These are phyloP conservation scores for Hirtodrosophila alboralis DNA, from an alignment of 2,888 invertebrate genomes.

Conservation along the genomic window DNA sequence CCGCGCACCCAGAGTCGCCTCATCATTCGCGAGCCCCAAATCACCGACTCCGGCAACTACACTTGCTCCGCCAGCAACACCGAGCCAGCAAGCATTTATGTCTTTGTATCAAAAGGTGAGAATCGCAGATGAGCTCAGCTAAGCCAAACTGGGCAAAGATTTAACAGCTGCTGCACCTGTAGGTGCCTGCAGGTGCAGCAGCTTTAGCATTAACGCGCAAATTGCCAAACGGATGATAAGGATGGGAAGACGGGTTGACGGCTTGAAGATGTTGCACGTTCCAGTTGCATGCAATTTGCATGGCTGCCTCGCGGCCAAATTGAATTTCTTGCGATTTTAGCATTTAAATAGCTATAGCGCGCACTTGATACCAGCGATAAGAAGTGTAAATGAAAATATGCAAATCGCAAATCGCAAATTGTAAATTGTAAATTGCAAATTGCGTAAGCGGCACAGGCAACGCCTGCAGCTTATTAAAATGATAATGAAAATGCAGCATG, in stretches of 20 bases:
- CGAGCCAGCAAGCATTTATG: slow-evolving; percentile 94
- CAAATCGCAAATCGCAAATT: too few species aligned
- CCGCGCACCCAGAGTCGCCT: slow-evolving; percentile 93
- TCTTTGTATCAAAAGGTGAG: slow-evolving; percentile 95
- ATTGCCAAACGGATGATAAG: slow-evolving; percentile 9
- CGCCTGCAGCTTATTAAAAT: slow-evolving; percentile 71
- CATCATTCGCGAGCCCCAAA: slow-evolving; percentile 92
- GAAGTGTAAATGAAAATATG: slow-evolving; percentile 76
- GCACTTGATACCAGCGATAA: slow-evolving; percentile 54
- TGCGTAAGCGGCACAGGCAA: slow-evolving; percentile 20
- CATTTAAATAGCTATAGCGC: slow-evolving; percentile 67
- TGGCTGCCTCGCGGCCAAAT: slow-evolving; percentile 53
- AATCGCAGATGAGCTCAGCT: slow-evolving; percentile 28
- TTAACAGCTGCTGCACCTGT: slow-evolving; percentile 45
- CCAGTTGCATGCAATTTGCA: slow-evolving; percentile 56
- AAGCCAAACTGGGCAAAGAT: slow-evolving; percentile 9
- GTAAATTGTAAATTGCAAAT: slow-evolving; percentile 77
- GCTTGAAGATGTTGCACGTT: slow-evolving; percentile 19
- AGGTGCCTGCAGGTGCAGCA: slow-evolving; percentile 20
- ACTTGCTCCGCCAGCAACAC: slow-evolving; percentile 95
- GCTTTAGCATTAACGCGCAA: slow-evolving; percentile 26
- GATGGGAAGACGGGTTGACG: background rate
- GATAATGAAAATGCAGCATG: slow-evolving; percentile 53
- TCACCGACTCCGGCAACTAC: slow-evolving; percentile 95
- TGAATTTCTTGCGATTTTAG: slow-evolving; percentile 66